Percentiles rank a stretch among this genome's conserved stretches.
These are phyloP conservation scores for Pterostichus niger DNA, from an alignment of 2,888 invertebrate species.

Conservation along the genomic window DNA sequence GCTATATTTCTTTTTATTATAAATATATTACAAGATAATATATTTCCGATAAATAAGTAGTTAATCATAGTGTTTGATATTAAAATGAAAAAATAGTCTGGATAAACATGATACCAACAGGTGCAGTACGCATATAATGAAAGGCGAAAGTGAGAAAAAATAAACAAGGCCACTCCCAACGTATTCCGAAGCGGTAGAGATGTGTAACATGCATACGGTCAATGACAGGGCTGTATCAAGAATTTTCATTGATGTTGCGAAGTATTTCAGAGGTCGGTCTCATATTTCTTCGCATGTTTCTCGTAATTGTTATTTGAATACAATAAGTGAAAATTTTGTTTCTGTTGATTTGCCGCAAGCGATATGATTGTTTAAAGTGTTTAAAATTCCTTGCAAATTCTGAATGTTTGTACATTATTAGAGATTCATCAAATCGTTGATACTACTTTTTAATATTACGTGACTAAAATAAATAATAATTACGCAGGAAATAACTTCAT, in stretches of 20 bases:
- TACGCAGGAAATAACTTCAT: too few relatives aligned
- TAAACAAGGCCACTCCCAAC: constrained; percentile 57
- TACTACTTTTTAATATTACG: too few relatives aligned
- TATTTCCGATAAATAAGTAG: not conserved
- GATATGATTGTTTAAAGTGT: constrained; percentile 24
- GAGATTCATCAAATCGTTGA: too few relatives aligned
- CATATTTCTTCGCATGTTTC: constrained; percentile 5
- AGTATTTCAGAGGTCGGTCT: constrained; percentile 1
- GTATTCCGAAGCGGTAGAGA: constrained; percentile 54
- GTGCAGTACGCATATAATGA: constrained; percentile 45
- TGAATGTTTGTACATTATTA: too few relatives aligned
- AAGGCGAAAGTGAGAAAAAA: constrained; percentile 58
- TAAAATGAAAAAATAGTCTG: not conserved
- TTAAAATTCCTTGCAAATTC: not conserved
- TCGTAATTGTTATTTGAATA: constrained; percentile 33
- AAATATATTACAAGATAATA: too few relatives aligned
- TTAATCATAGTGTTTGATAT: not conserved
- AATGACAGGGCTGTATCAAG: constrained; percentile 21
- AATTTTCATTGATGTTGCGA: constrained; percentile 27
- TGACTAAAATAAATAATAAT: too few relatives aligned
- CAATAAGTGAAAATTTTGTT: constrained; percentile 24
- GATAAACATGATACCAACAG: constrained; percentile 32
- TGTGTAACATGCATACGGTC: constrained; percentile 54
- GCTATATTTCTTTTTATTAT: too few relatives aligned
- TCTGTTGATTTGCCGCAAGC: constrained; percentile 37